These are phyloP conservation scores for Lithobates pipiens DNA, from an alignment of 2,797 vertebrate genomes.

Conservation along the genomic window DNA sequence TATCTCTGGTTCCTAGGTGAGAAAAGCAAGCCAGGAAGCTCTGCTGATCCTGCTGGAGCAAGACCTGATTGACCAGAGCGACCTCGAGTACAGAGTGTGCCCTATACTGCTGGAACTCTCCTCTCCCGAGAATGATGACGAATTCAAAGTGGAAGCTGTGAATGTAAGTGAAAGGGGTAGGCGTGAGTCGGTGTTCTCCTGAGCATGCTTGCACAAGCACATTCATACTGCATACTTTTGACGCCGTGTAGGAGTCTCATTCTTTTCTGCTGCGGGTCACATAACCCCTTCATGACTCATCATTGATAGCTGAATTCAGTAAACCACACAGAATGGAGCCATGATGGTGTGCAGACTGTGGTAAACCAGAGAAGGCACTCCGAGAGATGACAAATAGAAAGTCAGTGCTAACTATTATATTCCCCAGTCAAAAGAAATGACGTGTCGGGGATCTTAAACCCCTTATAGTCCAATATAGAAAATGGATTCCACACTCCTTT, in stretches of 20 bases:
- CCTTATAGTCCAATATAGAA: too few relatives aligned
- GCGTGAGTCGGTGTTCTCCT: background rate
- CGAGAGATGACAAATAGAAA: too few relatives aligned
- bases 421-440: too few relatives aligned
- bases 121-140: constrained; percentile 85
- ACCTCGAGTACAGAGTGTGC: constrained; percentile 89
- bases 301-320: background rate
- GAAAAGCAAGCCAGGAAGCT: constrained; percentile 91
- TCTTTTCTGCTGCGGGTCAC: background rate
- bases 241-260: background rate
- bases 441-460: too few relatives aligned
- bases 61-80: constrained; percentile 85
- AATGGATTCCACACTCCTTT: too few relatives aligned
- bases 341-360: too few relatives aligned
- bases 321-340: too few relatives aligned
- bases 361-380: too few relatives aligned
- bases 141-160: constrained; percentile 89
- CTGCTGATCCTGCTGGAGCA: constrained; percentile 89
- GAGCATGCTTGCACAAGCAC: constrained; percentile 28
- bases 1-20: constrained; percentile 76
- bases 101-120: constrained; percentile 87
- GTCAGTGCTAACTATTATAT: too few relatives aligned
- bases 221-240: background rate
- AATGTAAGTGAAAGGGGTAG: constrained; percentile 76
- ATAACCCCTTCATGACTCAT: constrained; percentile 11